Percentiles rank a stretch among this genome's conserved stretches.
phyloP scores from a whole-genome alignment of 2,797 vertebrate species.

The Lates japonicus region DNA sequence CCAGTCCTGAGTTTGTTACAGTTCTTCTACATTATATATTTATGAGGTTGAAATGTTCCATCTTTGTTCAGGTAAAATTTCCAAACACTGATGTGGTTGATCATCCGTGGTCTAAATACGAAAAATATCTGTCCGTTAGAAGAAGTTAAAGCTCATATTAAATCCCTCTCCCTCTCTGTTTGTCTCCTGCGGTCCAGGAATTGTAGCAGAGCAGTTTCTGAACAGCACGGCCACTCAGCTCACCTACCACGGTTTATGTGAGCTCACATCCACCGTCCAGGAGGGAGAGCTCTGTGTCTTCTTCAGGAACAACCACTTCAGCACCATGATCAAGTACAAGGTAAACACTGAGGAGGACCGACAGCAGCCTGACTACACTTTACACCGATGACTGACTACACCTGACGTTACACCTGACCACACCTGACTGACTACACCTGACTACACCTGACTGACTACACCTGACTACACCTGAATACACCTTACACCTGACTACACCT shows the following conservation, averaged over 20 bases:
- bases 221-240: conserved; percentile 97
- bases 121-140: conserved; percentile 3
- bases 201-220: conserved; percentile 97
- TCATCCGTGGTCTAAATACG: neutral
- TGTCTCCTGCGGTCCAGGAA: conserved; percentile 81
- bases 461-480: too few relatives aligned
- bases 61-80: too few relatives aligned
- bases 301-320: conserved; percentile 99
- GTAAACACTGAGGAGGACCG: conserved; percentile 75
- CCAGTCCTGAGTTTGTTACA: too few relatives aligned
- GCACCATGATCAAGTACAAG: conserved; percentile 99
- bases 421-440: too few relatives aligned
- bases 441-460: too few relatives aligned
- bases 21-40: too few relatives aligned
- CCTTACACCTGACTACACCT: too few relatives aligned
- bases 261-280: conserved; percentile 96
- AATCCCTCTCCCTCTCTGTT: neutral
- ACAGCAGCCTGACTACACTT: neutral
- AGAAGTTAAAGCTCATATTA: neutral
- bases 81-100: too few relatives aligned
- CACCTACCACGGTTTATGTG: conserved; percentile 97
- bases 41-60: too few relatives aligned
- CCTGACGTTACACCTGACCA: too few relatives aligned
- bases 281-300: conserved; percentile 99
- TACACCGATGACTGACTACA: too few relatives aligned